A percentile compares a stretch with the other conserved stretches of the same genome.
phyloP scores from a whole-genome alignment of 1,140 invertebrate genomes.

The Brachionus plicatilis region DNA sequence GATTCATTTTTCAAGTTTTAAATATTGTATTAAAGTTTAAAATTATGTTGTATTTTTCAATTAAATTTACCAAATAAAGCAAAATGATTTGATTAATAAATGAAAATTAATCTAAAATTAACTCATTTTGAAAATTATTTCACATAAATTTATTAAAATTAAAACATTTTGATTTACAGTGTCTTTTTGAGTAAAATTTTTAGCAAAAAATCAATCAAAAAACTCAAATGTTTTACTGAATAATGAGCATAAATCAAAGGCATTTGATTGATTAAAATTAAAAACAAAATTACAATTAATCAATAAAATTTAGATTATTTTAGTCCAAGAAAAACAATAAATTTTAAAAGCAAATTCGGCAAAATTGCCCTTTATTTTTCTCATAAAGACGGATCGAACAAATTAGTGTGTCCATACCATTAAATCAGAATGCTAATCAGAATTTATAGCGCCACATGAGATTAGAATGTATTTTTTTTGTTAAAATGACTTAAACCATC shows the following conservation, averaged over 20 bases:
- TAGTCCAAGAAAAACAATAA: background rate
- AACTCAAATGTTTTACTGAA: background rate
- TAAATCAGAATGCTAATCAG: background rate
- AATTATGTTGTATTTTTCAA: no score
- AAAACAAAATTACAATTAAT: background rate
- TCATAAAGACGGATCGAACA: background rate
- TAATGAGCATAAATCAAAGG: background rate
- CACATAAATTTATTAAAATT: no score
- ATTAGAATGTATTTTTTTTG: background rate
- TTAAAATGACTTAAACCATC: background rate
- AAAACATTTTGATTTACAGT: no score
- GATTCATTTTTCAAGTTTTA: no score
- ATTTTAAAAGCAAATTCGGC: background rate
- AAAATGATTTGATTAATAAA: no score
- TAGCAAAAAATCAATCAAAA: background rate
- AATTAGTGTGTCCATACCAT: background rate
- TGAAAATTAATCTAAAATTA: no score
- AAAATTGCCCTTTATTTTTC: background rate
- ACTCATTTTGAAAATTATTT: no score
- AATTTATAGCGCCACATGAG: constrained; percentile 7
- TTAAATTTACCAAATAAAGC: no score
- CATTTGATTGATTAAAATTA: background rate
- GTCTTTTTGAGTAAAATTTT: no score
- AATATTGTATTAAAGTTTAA: no score
- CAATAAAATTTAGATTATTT: background rate